Percentiles rank a stretch among this genome's conserved stretches.
phyloP scores from a whole-genome alignment of 2,888 invertebrate species.

The Marronus borbonicus region DNA sequence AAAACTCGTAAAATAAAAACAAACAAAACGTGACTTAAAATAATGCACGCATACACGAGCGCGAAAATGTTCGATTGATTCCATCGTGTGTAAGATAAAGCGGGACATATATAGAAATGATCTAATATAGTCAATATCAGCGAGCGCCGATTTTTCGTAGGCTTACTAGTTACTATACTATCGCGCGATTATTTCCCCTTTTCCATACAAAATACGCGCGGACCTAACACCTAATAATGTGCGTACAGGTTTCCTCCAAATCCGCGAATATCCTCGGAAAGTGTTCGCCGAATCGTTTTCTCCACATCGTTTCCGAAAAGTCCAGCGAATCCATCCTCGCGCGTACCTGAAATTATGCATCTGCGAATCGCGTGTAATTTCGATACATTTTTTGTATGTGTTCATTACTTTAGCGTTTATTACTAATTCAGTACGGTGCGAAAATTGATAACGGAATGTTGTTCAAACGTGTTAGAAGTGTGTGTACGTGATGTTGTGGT shows the following conservation, averaged over 20 bases:
- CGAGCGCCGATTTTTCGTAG: constrained; percentile 41
- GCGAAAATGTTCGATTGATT: constrained; percentile 42
- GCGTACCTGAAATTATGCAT: neutral
- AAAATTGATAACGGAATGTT: constrained; percentile 49
- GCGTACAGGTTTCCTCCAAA: neutral
- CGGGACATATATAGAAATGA: constrained; percentile 61
- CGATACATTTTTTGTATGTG: constrained; percentile 12
- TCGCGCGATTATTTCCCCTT: constrained; percentile 38
- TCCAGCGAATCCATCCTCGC: too few relatives aligned
- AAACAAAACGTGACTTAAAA: constrained; percentile 45
- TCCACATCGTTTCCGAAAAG: neutral
- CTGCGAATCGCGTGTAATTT: neutral
- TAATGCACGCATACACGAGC: constrained; percentile 35
- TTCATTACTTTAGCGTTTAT: constrained; percentile 35
- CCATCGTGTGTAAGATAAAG: constrained; percentile 55
- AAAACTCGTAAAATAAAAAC: constrained; percentile 35
- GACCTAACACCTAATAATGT: neutral
- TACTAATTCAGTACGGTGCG: constrained; percentile 48
- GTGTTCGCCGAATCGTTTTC: neutral
- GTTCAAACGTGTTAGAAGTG: constrained; percentile 40
- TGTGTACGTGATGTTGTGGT: constrained; percentile 51
- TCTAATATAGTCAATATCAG: constrained; percentile 61
- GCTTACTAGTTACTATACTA: constrained; percentile 43
- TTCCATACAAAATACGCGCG: constrained; percentile 20
- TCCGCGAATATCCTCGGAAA: too few relatives aligned